A percentile compares a stretch with the other conserved stretches of the same genome.
phyloP scores from a whole-genome alignment of 2,113 vertebrate genomes.

The Catharus minimus region DNA sequence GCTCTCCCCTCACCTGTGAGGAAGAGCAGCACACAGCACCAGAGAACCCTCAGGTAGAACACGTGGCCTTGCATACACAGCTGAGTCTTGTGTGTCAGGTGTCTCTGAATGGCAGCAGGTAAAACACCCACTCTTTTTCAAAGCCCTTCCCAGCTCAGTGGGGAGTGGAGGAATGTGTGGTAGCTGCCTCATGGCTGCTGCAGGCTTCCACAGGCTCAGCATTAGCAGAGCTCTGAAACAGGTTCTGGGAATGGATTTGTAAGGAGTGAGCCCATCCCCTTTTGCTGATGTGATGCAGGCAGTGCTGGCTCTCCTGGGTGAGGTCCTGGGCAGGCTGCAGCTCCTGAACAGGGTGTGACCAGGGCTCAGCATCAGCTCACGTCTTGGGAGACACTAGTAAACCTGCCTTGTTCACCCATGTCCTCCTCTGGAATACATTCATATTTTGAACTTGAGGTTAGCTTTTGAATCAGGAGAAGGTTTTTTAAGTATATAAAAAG shows the following conservation, averaged over 20 bases:
- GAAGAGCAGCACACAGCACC: background rate
- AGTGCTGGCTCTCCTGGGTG: background rate
- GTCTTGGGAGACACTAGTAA: background rate
- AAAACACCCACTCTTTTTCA: background rate
- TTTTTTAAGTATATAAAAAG: background rate
- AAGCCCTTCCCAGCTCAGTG: background rate
- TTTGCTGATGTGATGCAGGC: background rate
- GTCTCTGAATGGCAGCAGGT: background rate
- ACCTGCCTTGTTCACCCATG: background rate
- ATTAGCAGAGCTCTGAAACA: background rate
- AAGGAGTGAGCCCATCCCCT: background rate
- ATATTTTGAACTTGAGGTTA: background rate
- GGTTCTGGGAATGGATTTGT: background rate
- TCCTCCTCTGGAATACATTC: background rate
- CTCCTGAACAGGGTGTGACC: background rate
- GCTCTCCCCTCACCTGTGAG: background rate
- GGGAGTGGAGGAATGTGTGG: fast-evolving
- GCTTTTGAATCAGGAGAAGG: background rate
- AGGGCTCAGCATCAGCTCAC: background rate
- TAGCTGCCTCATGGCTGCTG: background rate
- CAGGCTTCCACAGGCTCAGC: background rate
- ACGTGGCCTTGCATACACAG: background rate
- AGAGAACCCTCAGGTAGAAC: background rate
- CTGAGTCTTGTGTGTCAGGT: background rate
- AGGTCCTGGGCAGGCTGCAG: background rate